Evolutionary conservation across 2,113 vertebrate genomes (phyloP).

Genomic region (Myotis brandtii): DNA sequence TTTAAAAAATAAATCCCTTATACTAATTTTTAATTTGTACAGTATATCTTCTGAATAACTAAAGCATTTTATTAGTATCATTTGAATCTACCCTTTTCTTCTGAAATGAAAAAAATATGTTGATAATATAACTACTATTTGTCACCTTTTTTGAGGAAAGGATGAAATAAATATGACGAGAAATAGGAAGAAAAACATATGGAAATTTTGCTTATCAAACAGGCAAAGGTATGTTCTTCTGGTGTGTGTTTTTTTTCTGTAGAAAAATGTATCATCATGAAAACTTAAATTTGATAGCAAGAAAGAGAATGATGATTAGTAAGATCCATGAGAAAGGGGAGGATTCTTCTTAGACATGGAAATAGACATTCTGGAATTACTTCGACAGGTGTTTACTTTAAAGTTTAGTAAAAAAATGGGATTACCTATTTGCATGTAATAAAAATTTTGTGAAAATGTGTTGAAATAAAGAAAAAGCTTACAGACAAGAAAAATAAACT

Average conservation of each 20-base stretch:
- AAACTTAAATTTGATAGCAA: background rate
- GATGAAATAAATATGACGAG: background rate
- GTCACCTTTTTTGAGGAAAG: slow-evolving; percentile 3
- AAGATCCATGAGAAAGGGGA: background rate
- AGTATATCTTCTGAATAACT: slow-evolving; percentile 47
- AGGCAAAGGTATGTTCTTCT: background rate
- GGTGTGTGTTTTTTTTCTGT: background rate
- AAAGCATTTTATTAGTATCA: slow-evolving; percentile 60
- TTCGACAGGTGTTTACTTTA: slow-evolving; percentile 16
- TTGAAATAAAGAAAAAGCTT: background rate
- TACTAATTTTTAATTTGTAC: slow-evolving; percentile 66
- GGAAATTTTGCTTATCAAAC: slow-evolving; percentile 24
- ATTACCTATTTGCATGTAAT: background rate
- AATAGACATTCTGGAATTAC: background rate
- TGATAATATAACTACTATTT: background rate
- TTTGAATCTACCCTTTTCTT: slow-evolving; percentile 49
- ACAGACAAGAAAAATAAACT: background rate
- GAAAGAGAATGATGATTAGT: background rate
- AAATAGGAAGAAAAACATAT: background rate
- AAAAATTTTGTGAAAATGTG: background rate
- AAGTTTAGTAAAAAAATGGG: background rate
- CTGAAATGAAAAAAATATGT: background rate
- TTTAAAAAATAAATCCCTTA: slow-evolving; percentile 52
- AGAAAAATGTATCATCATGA: slow-evolving; percentile 4
- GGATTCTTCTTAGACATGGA: background rate